Conservation (phyloP, 2,113 vertebrate species). For the Semicossyphus pulcher region DNA sequence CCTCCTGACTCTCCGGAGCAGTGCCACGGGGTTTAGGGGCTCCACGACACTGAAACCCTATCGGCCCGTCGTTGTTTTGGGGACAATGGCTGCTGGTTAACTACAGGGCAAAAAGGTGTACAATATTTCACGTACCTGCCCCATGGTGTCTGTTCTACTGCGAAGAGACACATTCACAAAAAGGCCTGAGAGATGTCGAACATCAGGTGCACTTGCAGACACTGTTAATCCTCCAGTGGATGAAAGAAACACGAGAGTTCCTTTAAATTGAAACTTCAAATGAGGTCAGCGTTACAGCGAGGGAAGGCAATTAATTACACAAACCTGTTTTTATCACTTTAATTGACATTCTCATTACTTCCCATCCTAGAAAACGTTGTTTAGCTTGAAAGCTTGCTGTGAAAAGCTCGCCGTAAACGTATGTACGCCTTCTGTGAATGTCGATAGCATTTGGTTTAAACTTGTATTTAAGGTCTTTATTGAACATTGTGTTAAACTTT, state of each 20-base stretch:
- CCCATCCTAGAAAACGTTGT: too few species aligned
- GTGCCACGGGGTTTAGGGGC: slow-evolving; percentile 64
- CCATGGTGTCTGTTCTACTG: slow-evolving; percentile 43
- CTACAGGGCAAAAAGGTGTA: slow-evolving; percentile 56
- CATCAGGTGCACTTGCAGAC: slow-evolving; percentile 26
- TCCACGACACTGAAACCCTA: slow-evolving; percentile 70
- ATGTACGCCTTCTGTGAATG: too few species aligned
- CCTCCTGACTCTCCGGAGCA: slow-evolving; percentile 50
- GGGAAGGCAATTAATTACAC: too few species aligned
- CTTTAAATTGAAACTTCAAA: too few species aligned
- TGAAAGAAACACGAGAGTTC: too few species aligned
- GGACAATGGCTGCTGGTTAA: slow-evolving; percentile 77
- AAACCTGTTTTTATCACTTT: too few species aligned
- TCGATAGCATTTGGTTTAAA: too few species aligned
- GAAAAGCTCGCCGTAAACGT: too few species aligned
- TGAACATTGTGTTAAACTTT: not conserved
- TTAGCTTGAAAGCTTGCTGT: too few species aligned
- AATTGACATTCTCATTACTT: too few species aligned
- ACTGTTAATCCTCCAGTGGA: slow-evolving; percentile 35
- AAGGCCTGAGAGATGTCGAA: slow-evolving; percentile 45
- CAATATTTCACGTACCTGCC: slow-evolving; percentile 53
- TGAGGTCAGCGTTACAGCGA: too few species aligned
- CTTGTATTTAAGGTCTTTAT: not conserved
- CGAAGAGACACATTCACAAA: slow-evolving; percentile 45
- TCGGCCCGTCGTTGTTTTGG: slow-evolving; percentile 70